phyloP scores from a whole-genome alignment of 2,113 vertebrate genomes.

The Galeopterus variegatus region DNA sequence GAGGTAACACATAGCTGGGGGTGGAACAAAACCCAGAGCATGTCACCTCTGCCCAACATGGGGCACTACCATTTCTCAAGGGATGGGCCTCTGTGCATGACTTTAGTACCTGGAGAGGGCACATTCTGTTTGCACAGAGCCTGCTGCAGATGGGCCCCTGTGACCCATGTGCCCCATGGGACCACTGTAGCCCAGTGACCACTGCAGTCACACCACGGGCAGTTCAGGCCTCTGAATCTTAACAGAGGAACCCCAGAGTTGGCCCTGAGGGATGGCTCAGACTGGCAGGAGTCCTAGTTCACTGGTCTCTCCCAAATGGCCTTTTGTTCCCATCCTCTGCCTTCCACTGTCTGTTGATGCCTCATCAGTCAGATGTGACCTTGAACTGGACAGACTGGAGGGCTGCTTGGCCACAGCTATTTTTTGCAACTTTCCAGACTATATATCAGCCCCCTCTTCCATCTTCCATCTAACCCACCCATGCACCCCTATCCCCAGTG shows the following conservation, averaged over 20 bases:
- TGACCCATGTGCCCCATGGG: not conserved
- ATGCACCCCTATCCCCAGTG: fast-evolving
- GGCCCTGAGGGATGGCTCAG: too few species aligned
- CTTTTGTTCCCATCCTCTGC: not conserved
- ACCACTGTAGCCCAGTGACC: not conserved
- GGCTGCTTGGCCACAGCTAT: fast-evolving
- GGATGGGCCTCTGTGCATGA: not conserved
- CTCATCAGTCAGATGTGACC: not conserved
- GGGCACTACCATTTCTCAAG: fast-evolving
- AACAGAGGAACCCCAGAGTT: not conserved
- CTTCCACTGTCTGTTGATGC: not conserved
- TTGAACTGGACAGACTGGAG: not conserved
- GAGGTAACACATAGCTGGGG: not conserved
- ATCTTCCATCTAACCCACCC: fast-evolving
- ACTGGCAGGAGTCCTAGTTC: too few species aligned
- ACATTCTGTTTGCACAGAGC: fast-evolving
- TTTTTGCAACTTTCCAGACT: not conserved
- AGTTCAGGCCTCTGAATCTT: not conserved
- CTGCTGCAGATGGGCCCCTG: not conserved
- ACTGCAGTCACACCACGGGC: fast-evolving
- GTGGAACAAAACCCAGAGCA: not conserved
- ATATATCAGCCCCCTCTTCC: fast-evolving
- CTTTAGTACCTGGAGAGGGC: not conserved
- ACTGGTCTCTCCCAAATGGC: not conserved
- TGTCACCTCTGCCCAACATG: fast-evolving